Base-by-base conservation (phyloP, 2,113 vertebrate genomes). In the Saimiri boliviensis region DNA sequence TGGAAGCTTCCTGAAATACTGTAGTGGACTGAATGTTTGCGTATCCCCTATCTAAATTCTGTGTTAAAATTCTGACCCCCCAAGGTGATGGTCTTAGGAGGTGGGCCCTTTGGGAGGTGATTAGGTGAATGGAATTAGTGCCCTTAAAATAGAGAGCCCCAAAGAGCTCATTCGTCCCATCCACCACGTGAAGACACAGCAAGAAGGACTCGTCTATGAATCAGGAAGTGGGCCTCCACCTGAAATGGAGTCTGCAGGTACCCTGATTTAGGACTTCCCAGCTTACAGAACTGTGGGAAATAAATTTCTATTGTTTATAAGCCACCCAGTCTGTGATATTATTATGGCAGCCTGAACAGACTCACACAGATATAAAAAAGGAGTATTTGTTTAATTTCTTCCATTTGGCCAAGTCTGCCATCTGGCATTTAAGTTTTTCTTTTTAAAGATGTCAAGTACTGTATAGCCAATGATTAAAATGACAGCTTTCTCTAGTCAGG, bases 401-500 rank as follows among this genome's bases (percentile, higher is more conserved):
- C 66, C 4, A 98, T 99, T 93, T 99, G 99, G 98, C 97, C 98
- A n/a, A 42, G 92, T 0, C 95, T 99, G 90, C 98, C 98, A 47
- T 93, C 68, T 58, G 98, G 97, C 20, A 98, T 99, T 90, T 74
- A 71, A 94, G 92, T 98, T 54, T 52, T 98, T 9, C 96, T 98
- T 93, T 98, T 98, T 81, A 98, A 98, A 98, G 97, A 88, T 5
- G 9, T 95, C 58, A 93, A 97, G 6, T 97, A 97, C 98, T 99
- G 98, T 99, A 99, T 99, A 92, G 97, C 99, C 83, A 99, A 98
- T 79, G 99, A 99, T 80, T 99, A 74, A 98, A 40, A 35, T 94
- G 99, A 74, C 96, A 99, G n/a, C 49, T 68, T 82, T 91, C 92
- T 93, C 91, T 85, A 42, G 86, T 66, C 45, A 58, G 32, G 66